Evolutionary conservation across 2,113 vertebrate genomes (phyloP).

Genomic region (Phylloscopus trochilus): DNA sequence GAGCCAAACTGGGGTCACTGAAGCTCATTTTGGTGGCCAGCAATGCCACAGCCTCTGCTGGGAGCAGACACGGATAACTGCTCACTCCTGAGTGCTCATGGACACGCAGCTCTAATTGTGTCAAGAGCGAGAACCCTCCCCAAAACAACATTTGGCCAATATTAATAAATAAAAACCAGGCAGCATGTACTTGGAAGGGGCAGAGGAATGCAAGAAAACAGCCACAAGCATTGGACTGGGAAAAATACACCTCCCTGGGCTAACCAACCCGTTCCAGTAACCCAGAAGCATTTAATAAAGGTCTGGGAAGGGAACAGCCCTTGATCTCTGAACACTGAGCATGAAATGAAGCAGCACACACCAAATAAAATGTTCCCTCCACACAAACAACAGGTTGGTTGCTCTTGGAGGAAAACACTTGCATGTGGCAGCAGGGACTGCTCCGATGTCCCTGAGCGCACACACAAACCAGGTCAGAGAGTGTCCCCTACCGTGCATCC

Average conservation of each 20-base stretch:
- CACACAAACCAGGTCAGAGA: neutral
- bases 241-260: neutral
- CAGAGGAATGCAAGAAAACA: neutral
- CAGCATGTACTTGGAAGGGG: neutral
- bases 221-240: neutral
- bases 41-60: neutral
- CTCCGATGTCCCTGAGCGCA: accelerated
- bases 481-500: neutral
- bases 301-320: neutral
- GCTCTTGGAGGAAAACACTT: neutral
- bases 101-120: neutral
- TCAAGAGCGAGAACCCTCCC: neutral
- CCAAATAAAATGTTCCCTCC: neutral
- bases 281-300: neutral
- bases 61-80: neutral
- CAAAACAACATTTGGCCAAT: neutral
- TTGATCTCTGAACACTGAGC: neutral
- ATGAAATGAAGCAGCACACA: neutral
- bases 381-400: neutral
- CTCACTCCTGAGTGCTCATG: neutral
- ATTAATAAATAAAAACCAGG: neutral
- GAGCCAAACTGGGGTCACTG: neutral
- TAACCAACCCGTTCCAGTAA: neutral
- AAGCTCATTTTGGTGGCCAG: neutral
- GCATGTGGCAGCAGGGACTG: neutral